Evolutionary conservation across 2,888 invertebrate species (phyloP).

Genomic region (Melieria omissa): DNA sequence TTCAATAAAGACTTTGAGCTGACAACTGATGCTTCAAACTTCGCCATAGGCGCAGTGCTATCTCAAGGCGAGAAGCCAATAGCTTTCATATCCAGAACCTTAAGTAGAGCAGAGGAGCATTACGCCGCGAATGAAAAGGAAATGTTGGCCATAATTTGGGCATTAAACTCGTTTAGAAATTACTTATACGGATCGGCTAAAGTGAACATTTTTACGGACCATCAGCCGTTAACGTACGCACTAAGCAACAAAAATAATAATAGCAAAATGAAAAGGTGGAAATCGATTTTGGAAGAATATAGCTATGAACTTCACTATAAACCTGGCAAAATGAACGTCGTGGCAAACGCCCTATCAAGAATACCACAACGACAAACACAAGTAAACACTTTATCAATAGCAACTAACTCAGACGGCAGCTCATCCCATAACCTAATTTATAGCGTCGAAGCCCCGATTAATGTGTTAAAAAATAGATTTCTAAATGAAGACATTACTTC

Average conservation of each 20-base stretch:
- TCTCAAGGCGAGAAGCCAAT: too few species aligned
- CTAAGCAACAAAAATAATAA: conserved; percentile 34
- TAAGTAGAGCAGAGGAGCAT: conserved; percentile 34
- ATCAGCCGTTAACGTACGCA: conserved; percentile 25
- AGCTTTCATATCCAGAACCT: neutral
- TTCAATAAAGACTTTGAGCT: too few species aligned
- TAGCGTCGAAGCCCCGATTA: neutral
- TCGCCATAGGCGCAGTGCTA: too few species aligned
- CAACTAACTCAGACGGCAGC: neutral
- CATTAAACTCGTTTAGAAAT: conserved; percentile 19
- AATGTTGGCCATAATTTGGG: conserved; percentile 23
- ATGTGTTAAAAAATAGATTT: too few species aligned
- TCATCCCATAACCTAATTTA: conserved; percentile 16
- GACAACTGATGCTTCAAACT: too few species aligned
- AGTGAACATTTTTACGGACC: conserved; percentile 29
- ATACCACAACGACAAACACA: conserved; percentile 16
- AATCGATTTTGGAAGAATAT: conserved; percentile 40
- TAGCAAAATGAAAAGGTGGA: conserved; percentile 33
- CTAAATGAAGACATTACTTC: too few species aligned
- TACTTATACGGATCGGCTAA: conserved; percentile 28
- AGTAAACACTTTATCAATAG: conserved; percentile 23
- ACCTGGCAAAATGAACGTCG: conserved; percentile 26
- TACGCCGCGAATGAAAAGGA: conserved; percentile 37
- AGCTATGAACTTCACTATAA: conserved; percentile 39
- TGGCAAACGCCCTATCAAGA: conserved; percentile 32